Base-by-base conservation (phyloP, 2,113 vertebrate species). In the Lucifuga dentata region DNA sequence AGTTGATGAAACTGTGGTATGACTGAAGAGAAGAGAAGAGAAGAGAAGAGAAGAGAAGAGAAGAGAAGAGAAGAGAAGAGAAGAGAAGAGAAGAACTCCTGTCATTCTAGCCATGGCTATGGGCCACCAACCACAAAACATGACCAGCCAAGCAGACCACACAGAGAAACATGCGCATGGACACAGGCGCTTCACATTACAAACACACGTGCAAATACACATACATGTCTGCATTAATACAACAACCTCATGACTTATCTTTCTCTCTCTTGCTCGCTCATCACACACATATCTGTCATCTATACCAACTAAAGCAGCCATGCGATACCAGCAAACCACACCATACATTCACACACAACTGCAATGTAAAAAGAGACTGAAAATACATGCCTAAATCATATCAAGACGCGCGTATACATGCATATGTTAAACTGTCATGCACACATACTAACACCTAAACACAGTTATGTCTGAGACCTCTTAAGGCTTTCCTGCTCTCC, bases 131-230 rank as follows among this genome's bases (percentile, higher is more conserved):
- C 80, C 80, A 68, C 85, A 79, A 23, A 76, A 71, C 73, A 62
- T 66, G 68, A 68, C 48, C 51, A 77, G 62, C 53, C 56, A 11
- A 63, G 17, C 23, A 74, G 86, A 89, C 85, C 88, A 88, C 85
- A 86, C 84, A 85, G 76, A 75, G 21, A 49, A 44, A 63, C 19
- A 15, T 43, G 56, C 65, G 15, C 17, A 17, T 50, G 59, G 33
- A 72, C 62, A 68, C 61, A 49, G 26, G 26, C 26, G 43, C 66
- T 66, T 66, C 48, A 57, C 43, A 39, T 39, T 26, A 45, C n/a
- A 55, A 11, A 10, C 26, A 61, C 41, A 46, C 16, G 35, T 20
- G 8, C 11, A 55, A 29, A 55, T 43, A 78, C 19, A 68, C 29
- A 26, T 8, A 44, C 50, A 55, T 53, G 1, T 41, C 48, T 33